Evolutionary conservation across 1,140 invertebrate species (phyloP).

Genomic region (Aphelenchoides fujianensis): DNA sequence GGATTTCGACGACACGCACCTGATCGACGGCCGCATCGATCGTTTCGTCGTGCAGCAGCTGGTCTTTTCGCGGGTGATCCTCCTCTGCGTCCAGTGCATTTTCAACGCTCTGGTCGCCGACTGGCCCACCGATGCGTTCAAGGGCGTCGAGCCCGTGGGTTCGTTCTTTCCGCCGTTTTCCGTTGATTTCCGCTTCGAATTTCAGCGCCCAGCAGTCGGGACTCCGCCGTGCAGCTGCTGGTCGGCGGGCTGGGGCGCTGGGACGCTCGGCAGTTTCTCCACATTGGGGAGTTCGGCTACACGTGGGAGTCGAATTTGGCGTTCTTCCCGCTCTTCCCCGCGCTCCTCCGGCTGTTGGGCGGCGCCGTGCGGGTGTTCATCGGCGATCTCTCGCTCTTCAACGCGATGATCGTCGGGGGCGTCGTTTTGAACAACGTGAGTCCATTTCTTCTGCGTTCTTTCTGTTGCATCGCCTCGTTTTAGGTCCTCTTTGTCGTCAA

Average conservation of each 20-base stretch:
- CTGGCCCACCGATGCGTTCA: conserved; percentile 50
- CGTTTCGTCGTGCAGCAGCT: conserved; percentile 33
- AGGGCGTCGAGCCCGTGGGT: conserved; percentile 29
- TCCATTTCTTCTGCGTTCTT: conserved; percentile 2
- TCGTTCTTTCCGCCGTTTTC: background rate
- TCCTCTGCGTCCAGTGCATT: conserved; percentile 39
- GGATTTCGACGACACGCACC: background rate
- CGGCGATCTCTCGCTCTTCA: conserved; percentile 28
- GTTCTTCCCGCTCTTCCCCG: conserved; percentile 49
- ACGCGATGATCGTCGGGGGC: conserved; percentile 43
- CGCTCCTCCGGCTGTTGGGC: conserved; percentile 34
- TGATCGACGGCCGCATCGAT: background rate
- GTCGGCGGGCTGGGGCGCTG: conserved; percentile 40
- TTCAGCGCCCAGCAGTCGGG: conserved; percentile 33
- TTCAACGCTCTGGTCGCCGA: conserved; percentile 43
- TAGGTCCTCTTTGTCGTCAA: conserved; percentile 43
- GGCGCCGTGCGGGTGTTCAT: conserved; percentile 21
- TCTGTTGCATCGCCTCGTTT: conserved; percentile 18
- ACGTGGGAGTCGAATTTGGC: conserved; percentile 44
- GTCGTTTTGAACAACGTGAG: conserved; percentile 45
- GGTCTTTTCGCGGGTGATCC: conserved; percentile 35
- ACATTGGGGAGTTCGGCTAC: conserved; percentile 54
- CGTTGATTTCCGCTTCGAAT: conserved; percentile 12
- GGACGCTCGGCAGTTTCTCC: conserved; percentile 51
- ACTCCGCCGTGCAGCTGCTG: conserved; percentile 29